phyloP scores from a whole-genome alignment of 2,888 invertebrate species.

The Dicranocentrus wangi region DNA sequence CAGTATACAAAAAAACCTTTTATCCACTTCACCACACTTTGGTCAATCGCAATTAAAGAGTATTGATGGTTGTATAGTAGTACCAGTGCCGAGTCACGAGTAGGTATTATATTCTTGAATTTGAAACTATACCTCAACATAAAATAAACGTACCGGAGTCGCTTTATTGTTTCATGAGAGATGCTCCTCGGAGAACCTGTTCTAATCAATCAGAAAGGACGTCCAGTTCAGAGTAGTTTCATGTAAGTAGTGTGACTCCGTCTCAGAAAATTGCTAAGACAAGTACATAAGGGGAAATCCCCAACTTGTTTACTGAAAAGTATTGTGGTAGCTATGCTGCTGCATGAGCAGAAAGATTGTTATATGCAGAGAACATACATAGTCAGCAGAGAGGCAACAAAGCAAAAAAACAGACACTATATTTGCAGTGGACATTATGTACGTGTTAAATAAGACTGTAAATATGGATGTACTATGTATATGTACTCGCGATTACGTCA shows the following conservation, averaged over 20 bases:
- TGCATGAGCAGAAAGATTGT: neutral
- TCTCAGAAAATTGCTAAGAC: neutral
- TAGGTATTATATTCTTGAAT: neutral
- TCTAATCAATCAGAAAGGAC: slow-evolving; percentile 51
- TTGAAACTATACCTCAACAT: slow-evolving; percentile 48
- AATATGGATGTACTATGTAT: neutral
- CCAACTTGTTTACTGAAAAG: slow-evolving; percentile 3
- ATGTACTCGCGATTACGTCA: neutral
- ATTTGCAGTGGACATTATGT: too few relatives aligned
- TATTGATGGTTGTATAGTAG: neutral
- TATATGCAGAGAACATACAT: neutral
- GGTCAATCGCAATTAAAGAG: slow-evolving; percentile 43
- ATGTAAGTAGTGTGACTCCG: neutral
- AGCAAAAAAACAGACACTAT: neutral
- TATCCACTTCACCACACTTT: slow-evolving; percentile 32
- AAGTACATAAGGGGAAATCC: neutral
- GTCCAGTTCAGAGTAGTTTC: slow-evolving; percentile 30
- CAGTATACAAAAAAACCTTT: neutral
- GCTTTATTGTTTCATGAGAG: slow-evolving; percentile 39
- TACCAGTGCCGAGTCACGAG: neutral
- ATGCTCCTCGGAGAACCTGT: slow-evolving; percentile 27
- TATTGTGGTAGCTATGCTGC: neutral
- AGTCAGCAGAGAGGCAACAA: neutral
- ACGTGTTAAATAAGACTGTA: too few relatives aligned
- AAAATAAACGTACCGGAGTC: slow-evolving; percentile 42